phyloP scores from a whole-genome alignment of 2,888 invertebrate genomes.

The Mythimna ferrago region DNA sequence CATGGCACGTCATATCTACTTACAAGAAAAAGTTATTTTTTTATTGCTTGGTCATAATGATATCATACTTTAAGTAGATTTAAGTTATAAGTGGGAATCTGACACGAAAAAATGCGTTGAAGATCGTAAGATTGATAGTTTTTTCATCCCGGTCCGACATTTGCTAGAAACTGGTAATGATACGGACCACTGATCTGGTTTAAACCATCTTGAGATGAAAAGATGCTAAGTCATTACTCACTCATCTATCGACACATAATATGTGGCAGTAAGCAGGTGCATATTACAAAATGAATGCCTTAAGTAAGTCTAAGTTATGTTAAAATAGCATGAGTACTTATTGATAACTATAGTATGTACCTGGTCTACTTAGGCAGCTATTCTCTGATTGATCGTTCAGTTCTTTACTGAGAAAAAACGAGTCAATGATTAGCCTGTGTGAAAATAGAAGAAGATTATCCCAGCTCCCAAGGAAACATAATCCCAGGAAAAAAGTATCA shows the following conservation, averaged over 20 bases:
- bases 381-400: neutral
- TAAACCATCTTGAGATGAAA: slow-evolving; percentile 69
- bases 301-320: neutral
- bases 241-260: slow-evolving; percentile 26
- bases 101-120: slow-evolving; percentile 63
- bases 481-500: no score
- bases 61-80: slow-evolving; percentile 55
- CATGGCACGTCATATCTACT: neutral
- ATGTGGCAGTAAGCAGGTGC: neutral
- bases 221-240: slow-evolving; percentile 72
- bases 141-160: slow-evolving; percentile 71
- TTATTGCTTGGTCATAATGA: slow-evolving; percentile 50
- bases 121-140: slow-evolving; percentile 73
- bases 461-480: no score
- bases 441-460: no score
- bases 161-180: slow-evolving; percentile 76
- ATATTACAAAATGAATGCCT: neutral
- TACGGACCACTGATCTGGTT: slow-evolving; percentile 78
- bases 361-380: neutral
- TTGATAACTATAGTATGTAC: neutral
- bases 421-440: no score
- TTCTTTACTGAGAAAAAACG: no score
- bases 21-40: slow-evolving; percentile 21
- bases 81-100: slow-evolving; percentile 63
- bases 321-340: neutral